phyloP scores from a whole-genome alignment of 2,113 vertebrate species.

The Bagarius yarrelli region DNA sequence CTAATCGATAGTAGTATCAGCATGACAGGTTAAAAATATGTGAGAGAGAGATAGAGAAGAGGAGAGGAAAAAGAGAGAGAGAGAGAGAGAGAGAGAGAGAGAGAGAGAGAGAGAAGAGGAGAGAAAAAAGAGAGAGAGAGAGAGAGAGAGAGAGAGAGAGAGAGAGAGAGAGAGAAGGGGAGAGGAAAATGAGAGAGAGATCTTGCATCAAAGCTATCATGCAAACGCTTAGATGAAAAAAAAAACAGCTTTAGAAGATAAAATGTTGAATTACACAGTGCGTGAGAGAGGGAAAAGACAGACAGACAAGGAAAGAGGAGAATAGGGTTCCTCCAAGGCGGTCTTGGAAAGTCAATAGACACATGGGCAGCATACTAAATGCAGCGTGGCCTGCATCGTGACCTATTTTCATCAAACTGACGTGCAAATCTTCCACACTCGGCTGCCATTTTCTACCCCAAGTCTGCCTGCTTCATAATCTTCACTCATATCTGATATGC shows the following conservation, averaged over 20 bases:
- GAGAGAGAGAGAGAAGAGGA: conserved; percentile 13
- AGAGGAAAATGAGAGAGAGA: too few species aligned
- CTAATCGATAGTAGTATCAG: conserved; percentile 58
- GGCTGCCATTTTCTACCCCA: conserved; percentile 54
- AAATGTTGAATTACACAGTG: conserved; percentile 10
- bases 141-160: conserved; percentile 22
- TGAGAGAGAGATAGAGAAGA: conserved; percentile 2
- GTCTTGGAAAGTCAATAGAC: conserved; percentile 59
- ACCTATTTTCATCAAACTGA: conserved; percentile 74
- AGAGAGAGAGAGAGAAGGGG: conserved; percentile 9
- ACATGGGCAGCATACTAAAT: conserved; percentile 70
- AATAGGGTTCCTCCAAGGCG: conserved; percentile 62
- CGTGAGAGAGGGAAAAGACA: not conserved
- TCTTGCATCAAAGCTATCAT: conserved; percentile 23
- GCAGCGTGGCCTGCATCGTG: conserved; percentile 62
- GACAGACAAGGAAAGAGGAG: conserved; percentile 11
- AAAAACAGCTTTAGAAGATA: conserved; percentile 21
- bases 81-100: conserved; percentile 24
- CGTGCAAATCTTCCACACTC: conserved; percentile 64
- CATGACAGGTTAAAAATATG: conserved; percentile 38
- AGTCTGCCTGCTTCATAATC: conserved; percentile 51
- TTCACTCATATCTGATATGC: not conserved
- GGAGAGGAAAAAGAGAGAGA: not conserved
- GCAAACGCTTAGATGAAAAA: conserved; percentile 22
- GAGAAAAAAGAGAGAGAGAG: not conserved